Evolutionary conservation across 2,797 vertebrate species (phyloP).

Genomic region (Epinephelus coioides): DNA sequence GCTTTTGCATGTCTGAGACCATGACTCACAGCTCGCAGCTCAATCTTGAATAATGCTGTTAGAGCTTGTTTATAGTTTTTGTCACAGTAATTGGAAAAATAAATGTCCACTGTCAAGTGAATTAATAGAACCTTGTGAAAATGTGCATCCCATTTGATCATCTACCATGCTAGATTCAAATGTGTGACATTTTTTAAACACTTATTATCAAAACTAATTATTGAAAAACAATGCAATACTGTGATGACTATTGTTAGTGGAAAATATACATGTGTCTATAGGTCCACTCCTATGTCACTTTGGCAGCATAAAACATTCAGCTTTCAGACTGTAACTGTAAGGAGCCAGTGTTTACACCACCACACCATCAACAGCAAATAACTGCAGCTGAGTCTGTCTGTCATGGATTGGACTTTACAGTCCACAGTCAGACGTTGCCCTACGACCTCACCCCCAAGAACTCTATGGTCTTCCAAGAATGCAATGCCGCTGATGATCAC

Average conservation of each 20-base stretch:
- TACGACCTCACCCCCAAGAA: no score
- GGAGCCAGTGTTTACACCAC: no score
- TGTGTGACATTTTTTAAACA: background rate
- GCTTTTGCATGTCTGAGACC: slow-evolving; percentile 5
- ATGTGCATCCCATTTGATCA: slow-evolving; percentile 29
- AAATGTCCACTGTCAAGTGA: slow-evolving; percentile 16
- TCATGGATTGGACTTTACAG: no score
- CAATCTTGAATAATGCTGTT: background rate
- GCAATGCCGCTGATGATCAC: no score
- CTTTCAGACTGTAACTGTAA: background rate
- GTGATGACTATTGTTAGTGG: background rate
- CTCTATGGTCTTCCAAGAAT: no score
- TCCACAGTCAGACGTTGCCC: no score
- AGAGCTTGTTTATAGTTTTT: slow-evolving; percentile 13
- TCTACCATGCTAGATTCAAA: slow-evolving; percentile 30
- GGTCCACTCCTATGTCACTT: background rate
- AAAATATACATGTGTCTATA: background rate
- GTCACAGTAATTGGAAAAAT: slow-evolving; percentile 20
- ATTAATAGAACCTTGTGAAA: slow-evolving; percentile 27
- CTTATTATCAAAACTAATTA: background rate
- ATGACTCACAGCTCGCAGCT: background rate
- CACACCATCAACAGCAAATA: no score
- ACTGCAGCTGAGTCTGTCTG: no score
- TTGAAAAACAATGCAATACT: background rate
- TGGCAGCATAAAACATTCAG: background rate